These are phyloP conservation scores for Sebastes fasciatus DNA, from an alignment of 2,113 vertebrate genomes.

Conservation along the genomic window DNA sequence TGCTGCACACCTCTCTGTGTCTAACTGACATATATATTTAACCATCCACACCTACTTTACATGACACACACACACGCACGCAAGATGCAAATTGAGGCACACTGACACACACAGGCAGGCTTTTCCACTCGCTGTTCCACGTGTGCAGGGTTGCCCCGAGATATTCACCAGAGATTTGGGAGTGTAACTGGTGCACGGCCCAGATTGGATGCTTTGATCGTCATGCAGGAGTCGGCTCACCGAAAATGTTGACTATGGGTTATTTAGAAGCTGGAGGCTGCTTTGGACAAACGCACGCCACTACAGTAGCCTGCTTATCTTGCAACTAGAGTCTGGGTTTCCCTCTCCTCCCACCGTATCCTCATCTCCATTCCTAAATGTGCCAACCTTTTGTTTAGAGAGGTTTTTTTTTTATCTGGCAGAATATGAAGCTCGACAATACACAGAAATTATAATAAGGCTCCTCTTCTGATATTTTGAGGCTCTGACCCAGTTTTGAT, in stretches of 20 bases:
- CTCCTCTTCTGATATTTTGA: slow-evolving; percentile 73
- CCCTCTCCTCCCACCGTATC: slow-evolving; percentile 50
- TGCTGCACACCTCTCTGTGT: slow-evolving; percentile 64
- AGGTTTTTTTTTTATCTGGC: slow-evolving; percentile 62
- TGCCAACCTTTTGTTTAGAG: slow-evolving; percentile 71
- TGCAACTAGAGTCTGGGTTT: slow-evolving; percentile 41
- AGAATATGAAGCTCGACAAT: slow-evolving; percentile 65
- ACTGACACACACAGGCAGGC: slow-evolving; percentile 42
- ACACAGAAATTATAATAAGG: slow-evolving; percentile 73
- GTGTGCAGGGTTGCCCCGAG: slow-evolving; percentile 33
- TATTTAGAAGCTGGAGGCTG: slow-evolving; percentile 47
- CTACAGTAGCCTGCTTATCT: slow-evolving; percentile 30
- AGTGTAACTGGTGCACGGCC: slow-evolving; percentile 29
- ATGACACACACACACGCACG: slow-evolving; percentile 37
- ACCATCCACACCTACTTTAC: slow-evolving; percentile 62
- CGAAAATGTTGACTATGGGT: slow-evolving; percentile 45
- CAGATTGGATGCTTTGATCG: slow-evolving; percentile 54
- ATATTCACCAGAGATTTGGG: slow-evolving; percentile 35
- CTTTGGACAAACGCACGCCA: slow-evolving; percentile 31
- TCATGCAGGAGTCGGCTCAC: slow-evolving; percentile 21
- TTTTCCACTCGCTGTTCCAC: slow-evolving; percentile 20
- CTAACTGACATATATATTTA: slow-evolving; percentile 76
- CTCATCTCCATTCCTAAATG: slow-evolving; percentile 57
- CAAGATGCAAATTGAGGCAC: slow-evolving; percentile 45
- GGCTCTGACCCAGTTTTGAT: slow-evolving; percentile 82